Base-by-base conservation (phyloP, 2,113 vertebrate species). In the Leucosticte australis region DNA sequence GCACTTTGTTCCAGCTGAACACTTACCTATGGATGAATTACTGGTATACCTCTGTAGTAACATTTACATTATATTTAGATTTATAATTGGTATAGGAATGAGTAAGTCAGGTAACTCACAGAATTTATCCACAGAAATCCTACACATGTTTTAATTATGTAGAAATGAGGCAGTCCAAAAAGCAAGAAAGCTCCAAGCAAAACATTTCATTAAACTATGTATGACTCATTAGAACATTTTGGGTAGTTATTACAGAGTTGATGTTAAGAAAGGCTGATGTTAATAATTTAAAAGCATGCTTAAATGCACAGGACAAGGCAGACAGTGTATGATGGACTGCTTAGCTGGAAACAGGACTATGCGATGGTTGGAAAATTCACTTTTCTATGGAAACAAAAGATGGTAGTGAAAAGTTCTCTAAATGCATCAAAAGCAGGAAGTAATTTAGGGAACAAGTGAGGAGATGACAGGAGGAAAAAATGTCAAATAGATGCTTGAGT, bases 401-500 rank as follows among this genome's bases (percentile, higher is more conserved):
- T 73, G 11, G 2, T 24, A 69, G 49, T 41, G 49, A 46, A 87
- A 87, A 59, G 6, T 68, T 77, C 31, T 77, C 49, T 63, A 73
- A 52, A 37, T 53, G 10, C 44, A 35, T 57, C 0, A 7, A 71
- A 53, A 87, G 10, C 15, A 70, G 33, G 47, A 69, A 65, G 15
- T 46, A 4, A 28, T 57, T 37, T 53, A 30, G 9, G 42, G 22
- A 67, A 65, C 20, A 18, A 49, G 9, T 30, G 74, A 84, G 31
- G 39, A 39, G 15, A 41, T 30, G 31, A 33, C 5, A 7, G 20
- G 39, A 80, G 35, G 15, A 59, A 35, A 57, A 41, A 4, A 9
- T 30, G 11, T 86, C 5, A 1, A 37, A 44, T 6, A 11, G 15
- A 3, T 24, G 4, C 35, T 22, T 0, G 2, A n/a, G 7, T 39